phyloP scores from a whole-genome alignment of 2,113 vertebrate genomes.

The Hassar affinis region DNA sequence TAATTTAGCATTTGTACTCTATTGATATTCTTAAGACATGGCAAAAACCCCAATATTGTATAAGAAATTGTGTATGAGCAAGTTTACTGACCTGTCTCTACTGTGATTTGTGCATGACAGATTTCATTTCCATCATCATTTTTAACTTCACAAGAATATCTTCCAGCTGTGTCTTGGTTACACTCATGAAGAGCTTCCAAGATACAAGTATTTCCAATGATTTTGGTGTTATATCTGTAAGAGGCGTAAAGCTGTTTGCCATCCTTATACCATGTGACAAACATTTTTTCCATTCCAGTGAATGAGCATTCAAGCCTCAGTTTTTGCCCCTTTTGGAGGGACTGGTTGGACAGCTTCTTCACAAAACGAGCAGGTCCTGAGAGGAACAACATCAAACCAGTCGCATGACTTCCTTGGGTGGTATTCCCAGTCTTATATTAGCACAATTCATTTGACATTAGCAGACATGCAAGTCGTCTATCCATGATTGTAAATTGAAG shows the following conservation, averaged over 20 bases:
- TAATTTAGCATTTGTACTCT: neutral
- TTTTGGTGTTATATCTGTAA: conserved; percentile 51
- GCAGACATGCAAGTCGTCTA: conserved; percentile 6
- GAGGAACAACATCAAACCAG: conserved; percentile 28
- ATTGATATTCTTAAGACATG: neutral
- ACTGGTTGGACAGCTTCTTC: conserved; percentile 59
- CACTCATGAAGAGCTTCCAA: conserved; percentile 71
- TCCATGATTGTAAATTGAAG: neutral
- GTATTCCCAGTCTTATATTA: neutral
- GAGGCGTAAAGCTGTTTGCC: conserved; percentile 75
- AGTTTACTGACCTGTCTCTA: conserved; percentile 20
- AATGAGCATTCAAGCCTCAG: conserved; percentile 38
- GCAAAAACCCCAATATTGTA: neutral
- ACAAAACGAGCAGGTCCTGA: conserved; percentile 27
- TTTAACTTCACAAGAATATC: conserved; percentile 81
- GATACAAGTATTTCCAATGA: conserved; percentile 70
- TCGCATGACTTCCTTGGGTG: neutral
- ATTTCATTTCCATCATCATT: conserved; percentile 77
- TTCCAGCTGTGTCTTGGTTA: conserved; percentile 74
- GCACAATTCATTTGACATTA: conserved; percentile 51
- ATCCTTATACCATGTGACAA: conserved; percentile 78
- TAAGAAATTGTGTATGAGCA: no score
- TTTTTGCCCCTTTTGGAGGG: conserved; percentile 31
- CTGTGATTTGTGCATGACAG: conserved; percentile 77
- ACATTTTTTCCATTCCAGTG: conserved; percentile 77